A percentile compares a stretch with the other conserved stretches of the same genome.
phyloP scores from a whole-genome alignment of 2,113 vertebrate species.

The Sminthopsis crassicaudata region DNA sequence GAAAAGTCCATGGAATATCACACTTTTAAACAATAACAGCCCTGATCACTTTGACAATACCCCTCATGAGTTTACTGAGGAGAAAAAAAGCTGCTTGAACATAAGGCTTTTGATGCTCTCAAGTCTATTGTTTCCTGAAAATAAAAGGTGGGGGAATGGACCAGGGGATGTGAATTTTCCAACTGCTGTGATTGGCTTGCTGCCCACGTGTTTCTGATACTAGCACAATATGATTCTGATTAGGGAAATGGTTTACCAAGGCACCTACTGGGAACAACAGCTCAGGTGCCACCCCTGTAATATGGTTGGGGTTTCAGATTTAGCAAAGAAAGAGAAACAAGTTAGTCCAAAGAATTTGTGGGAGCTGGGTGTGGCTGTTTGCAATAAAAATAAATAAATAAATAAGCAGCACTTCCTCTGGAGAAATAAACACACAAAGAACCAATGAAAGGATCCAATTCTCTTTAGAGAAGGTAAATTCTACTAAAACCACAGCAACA shows the following conservation, averaged over 20 bases:
- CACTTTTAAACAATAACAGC: background rate
- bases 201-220: background rate
- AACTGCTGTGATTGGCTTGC: background rate
- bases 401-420: background rate
- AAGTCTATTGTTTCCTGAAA: background rate
- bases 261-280: background rate
- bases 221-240: slow-evolving; percentile 4
- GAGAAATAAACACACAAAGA: background rate
- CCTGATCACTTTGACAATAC: background rate
- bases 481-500: background rate
- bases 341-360: slow-evolving; percentile 12
- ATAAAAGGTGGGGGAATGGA: background rate
- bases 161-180: background rate
- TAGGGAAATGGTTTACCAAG: background rate
- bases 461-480: background rate
- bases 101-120: slow-evolving; percentile 10
- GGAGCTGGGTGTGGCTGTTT: background rate
- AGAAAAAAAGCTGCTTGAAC: background rate
- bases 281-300: background rate
- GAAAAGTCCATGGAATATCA: slow-evolving; percentile 7
- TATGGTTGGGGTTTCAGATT: slow-evolving; percentile 44
- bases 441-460: background rate
- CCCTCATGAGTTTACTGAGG: background rate
- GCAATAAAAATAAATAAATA: background rate
- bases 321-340: slow-evolving; percentile 12